Conservation (phyloP, 2,113 vertebrate species). For the Clarias magur region DNA sequence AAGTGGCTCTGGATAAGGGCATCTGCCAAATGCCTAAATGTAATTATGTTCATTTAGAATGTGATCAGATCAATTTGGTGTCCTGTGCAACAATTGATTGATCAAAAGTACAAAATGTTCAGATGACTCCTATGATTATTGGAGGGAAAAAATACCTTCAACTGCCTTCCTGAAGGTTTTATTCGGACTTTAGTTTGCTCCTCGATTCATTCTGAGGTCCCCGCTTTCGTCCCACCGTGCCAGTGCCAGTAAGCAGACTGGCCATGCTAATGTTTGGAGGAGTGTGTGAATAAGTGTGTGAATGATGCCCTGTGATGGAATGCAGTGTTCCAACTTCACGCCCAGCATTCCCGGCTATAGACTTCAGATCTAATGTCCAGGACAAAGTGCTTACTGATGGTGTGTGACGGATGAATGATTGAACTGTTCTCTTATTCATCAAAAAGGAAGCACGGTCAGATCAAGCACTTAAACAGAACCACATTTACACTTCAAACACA, state of each 20-base stretch:
- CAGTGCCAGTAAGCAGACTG: background rate
- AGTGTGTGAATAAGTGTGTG: background rate
- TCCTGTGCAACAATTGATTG: background rate
- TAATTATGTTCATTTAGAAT: background rate
- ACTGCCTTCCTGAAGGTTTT: background rate
- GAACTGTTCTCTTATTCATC: background rate
- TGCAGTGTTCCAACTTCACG: background rate
- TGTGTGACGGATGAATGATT: background rate
- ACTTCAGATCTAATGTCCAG: background rate
- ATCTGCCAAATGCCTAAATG: too few species aligned
- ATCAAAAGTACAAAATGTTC: background rate
- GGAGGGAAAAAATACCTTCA: background rate
- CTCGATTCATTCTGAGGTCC: background rate
- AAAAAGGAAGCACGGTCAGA: background rate
- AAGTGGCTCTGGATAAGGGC: too few species aligned
- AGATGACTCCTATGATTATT: background rate
- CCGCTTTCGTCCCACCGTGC: background rate
- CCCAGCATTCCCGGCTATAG: background rate
- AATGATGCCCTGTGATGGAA: background rate
- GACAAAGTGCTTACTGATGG: slow-evolving; percentile 8
- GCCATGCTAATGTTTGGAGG: background rate
- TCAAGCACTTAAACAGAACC: background rate
- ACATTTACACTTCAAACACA: background rate
- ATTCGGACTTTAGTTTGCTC: too few species aligned
- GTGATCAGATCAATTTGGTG: background rate